phyloP scores from a whole-genome alignment of 2,797 vertebrate species.

The Chaetodon trifasciatus region DNA sequence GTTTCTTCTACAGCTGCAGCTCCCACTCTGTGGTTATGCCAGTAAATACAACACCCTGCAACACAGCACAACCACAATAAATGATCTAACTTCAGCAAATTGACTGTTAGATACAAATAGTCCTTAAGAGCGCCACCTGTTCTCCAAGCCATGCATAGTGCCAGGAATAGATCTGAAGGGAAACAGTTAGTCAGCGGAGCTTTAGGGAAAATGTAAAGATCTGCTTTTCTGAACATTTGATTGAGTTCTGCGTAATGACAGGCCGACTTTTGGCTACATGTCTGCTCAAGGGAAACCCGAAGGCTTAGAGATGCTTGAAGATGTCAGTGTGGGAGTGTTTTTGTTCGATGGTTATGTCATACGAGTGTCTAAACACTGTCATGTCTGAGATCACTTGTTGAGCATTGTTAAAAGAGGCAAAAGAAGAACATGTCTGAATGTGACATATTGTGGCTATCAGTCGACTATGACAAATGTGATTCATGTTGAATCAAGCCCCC shows the following conservation, averaged over 20 bases:
- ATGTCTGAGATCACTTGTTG: conserved; percentile 63
- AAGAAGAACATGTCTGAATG: conserved; percentile 49
- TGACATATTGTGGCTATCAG: conserved; percentile 21
- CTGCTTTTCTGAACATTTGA: background rate
- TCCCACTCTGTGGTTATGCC: conserved; percentile 34
- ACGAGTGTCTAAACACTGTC: conserved; percentile 17
- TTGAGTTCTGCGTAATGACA: background rate
- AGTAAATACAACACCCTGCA: background rate
- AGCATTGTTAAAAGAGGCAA: conserved; percentile 2
- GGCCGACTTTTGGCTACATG: background rate
- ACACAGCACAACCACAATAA: conserved; percentile 28
- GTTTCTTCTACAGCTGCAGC: conserved; percentile 47
- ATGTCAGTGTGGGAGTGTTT: conserved; percentile 15
- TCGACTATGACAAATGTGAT: conserved; percentile 29
- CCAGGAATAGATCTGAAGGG: conserved; percentile 25
- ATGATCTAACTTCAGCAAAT: conserved; percentile 43
- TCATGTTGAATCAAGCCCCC: conserved; percentile 1
- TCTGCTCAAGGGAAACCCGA: conserved; percentile 24
- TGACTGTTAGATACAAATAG: conserved; percentile 42
- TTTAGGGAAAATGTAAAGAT: background rate
- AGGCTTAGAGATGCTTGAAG: conserved; percentile 6
- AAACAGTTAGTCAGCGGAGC: conserved; percentile 13
- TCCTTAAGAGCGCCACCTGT: conserved; percentile 45
- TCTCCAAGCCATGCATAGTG: conserved; percentile 13
- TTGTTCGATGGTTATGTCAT: conserved; percentile 43